Base-by-base conservation (phyloP, 2,888 invertebrate species). In the Bugulina stolonifera region DNA sequence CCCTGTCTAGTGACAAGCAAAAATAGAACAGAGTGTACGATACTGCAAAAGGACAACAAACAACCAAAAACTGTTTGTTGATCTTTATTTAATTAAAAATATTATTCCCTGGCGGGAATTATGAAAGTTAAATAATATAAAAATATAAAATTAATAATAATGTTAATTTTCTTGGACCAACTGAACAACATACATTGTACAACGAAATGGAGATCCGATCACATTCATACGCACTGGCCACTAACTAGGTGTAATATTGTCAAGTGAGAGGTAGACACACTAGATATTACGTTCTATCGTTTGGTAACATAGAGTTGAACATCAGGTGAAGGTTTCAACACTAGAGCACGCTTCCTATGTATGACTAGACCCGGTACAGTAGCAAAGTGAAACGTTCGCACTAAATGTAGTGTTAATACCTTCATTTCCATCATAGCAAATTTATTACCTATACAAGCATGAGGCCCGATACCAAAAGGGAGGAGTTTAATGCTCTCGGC, bases 371-470 rank as follows among this genome's bases (percentile, higher is more conserved):
- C 78, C 1, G 80, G 78, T 0, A 77, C 75, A 64, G 77, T 27
- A 3, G 74, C 72, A 73, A 81, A 79, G 25, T 73, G 71, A 57
- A 81, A 79, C 34, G 76, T 71, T 35, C 76, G 70, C 25, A 81
- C 71, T 10, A 81, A 74, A 14, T 74, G 64, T 10, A 78, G 76
- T n/a, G 80, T 71, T 5, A 79, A 75, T 10, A 76, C 75, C 71
- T 77, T 79, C 76, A 80, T 78, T 73, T 81, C 81, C 27, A 78
- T 73, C 69, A 79, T 72, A 23, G 81, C 79, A 75, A 81, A 81
- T 71, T 77, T 77, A 74, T 80, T 76, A 2, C 81, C 81, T n/a
- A 81, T 78, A 74, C 81, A 81, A 80, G 80, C 81, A 69, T 78
- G 78, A 18, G 79, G 78, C 32, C 81, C 81, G 2, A 78, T 73